phyloP scores from a whole-genome alignment of 2,113 vertebrate genomes.

The Geococcyx californianus region DNA sequence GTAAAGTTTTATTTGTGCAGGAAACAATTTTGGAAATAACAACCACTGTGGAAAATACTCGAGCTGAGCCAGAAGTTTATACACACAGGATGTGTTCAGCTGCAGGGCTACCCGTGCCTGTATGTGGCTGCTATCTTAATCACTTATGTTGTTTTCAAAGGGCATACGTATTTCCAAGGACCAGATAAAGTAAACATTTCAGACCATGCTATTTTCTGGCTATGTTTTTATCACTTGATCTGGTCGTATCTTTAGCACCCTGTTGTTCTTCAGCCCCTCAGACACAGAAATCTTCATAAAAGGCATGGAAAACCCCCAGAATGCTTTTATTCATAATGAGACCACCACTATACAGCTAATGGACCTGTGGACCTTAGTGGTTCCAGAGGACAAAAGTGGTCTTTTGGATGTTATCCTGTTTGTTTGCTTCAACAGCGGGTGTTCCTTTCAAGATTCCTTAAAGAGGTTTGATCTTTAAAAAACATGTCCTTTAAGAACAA shows the following conservation, averaged over 20 bases:
- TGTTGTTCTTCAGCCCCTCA: neutral
- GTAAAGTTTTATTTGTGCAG: neutral
- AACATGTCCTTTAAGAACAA: neutral
- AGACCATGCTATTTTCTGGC: neutral
- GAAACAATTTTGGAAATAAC: neutral
- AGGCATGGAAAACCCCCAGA: neutral
- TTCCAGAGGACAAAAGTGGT: neutral
- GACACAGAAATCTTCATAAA: neutral
- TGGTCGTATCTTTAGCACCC: neutral
- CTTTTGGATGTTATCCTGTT: neutral
- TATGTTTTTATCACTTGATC: neutral
- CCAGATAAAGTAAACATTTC: neutral
- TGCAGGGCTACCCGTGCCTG: neutral
- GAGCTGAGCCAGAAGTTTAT: neutral
- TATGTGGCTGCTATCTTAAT: neutral
- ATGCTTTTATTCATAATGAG: neutral
- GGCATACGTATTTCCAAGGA: neutral
- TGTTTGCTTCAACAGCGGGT: neutral
- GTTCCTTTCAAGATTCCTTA: neutral
- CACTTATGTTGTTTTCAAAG: neutral
- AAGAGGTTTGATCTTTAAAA: neutral
- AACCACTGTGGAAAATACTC: neutral
- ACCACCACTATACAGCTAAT: neutral
- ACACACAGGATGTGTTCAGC: neutral
- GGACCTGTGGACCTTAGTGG: neutral